Percentiles rank a stretch among this genome's conserved stretches.
Evolutionary conservation across 2,888 invertebrate genomes (phyloP).

Genomic region (Brenthis ino): DNA sequence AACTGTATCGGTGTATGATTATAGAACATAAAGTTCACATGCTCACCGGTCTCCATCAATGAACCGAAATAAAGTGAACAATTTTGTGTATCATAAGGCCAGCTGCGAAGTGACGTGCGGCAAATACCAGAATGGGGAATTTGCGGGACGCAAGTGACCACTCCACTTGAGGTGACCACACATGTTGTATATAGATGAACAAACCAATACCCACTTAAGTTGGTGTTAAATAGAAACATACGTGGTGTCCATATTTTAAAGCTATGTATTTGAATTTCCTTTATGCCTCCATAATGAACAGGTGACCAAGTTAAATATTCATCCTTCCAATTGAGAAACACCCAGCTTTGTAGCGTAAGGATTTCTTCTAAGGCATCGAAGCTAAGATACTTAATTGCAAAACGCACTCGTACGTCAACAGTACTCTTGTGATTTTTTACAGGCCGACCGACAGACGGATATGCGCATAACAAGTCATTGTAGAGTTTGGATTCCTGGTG

Average conservation of each 20-base stretch:
- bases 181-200: conserved; percentile 78
- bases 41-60: conserved; percentile 85
- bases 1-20: conserved; percentile 58
- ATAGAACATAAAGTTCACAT: conserved; percentile 79
- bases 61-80: conserved; percentile 85
- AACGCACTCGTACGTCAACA: conserved; percentile 78
- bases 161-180: conserved; percentile 76
- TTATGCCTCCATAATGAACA: conserved; percentile 84
- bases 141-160: conserved; percentile 84
- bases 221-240: conserved; percentile 87
- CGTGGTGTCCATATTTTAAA: conserved; percentile 89
- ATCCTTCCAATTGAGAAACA: conserved; percentile 82
- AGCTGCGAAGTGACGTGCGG: conserved; percentile 79
- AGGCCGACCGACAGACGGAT: conserved; percentile 80
- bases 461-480: conserved; percentile 80
- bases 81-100: conserved; percentile 86
- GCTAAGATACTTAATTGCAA: conserved; percentile 82
- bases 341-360: conserved; percentile 80
- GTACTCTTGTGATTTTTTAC: conserved; percentile 72
- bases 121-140: conserved; percentile 82
- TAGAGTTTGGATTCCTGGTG: conserved; percentile 72
- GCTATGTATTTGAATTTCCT: conserved; percentile 85
- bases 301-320: conserved; percentile 88
- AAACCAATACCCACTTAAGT: conserved; percentile 58
- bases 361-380: conserved; percentile 71